Evolutionary conservation across 2,797 vertebrate species (phyloP).

Genomic region (Threskiornis aethiopicus): DNA sequence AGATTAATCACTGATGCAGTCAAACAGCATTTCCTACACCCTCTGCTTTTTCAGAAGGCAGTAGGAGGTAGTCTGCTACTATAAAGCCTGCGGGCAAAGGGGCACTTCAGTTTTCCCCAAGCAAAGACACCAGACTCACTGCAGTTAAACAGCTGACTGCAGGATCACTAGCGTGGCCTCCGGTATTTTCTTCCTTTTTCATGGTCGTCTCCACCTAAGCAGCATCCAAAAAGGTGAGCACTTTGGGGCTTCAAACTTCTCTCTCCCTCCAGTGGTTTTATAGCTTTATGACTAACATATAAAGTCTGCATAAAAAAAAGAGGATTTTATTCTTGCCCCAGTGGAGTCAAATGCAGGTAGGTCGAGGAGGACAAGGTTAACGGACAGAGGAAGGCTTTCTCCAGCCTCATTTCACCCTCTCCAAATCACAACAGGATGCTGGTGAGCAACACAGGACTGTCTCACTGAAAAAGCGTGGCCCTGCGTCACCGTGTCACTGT

Average conservation of each 20-base stretch:
- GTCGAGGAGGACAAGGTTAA: background rate
- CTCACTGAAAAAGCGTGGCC: background rate
- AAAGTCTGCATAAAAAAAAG: background rate
- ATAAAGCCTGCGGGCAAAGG: background rate
- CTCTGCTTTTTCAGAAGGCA: background rate
- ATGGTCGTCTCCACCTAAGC: background rate
- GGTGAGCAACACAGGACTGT: background rate
- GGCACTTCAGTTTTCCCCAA: background rate
- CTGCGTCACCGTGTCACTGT: accelerated
- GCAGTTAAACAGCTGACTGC: background rate
- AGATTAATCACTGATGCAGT: background rate
- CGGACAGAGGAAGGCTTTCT: background rate
- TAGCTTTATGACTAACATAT: background rate
- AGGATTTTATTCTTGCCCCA: background rate
- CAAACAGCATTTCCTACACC: background rate
- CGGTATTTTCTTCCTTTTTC: background rate
- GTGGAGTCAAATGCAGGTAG: background rate
- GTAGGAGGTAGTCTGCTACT: background rate
- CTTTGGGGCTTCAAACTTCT: background rate
- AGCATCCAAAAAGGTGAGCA: background rate
- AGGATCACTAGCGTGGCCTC: background rate
- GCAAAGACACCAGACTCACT: background rate
- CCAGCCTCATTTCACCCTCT: background rate
- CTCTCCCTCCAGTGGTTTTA: background rate
- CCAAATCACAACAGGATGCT: background rate